phyloP scores from a whole-genome alignment of 2,888 invertebrate species.

The Heliconius cydno region DNA sequence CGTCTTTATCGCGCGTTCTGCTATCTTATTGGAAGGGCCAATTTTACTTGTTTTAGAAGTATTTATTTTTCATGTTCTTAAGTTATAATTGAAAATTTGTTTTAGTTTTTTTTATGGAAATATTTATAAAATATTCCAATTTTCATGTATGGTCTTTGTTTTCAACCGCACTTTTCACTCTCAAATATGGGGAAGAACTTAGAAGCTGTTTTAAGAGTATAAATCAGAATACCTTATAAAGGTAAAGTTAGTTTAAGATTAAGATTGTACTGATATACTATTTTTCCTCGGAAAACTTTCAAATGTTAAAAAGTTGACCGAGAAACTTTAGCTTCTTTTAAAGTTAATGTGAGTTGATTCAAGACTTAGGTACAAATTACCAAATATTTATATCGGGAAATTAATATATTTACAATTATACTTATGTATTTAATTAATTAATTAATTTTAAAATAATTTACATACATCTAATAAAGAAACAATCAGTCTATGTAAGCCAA shows the following conservation, averaged over 20 bases:
- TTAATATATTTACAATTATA: too few relatives aligned
- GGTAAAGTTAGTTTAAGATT: too few relatives aligned
- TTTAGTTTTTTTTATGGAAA: background rate
- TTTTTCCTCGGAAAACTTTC: background rate
- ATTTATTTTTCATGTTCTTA: background rate
- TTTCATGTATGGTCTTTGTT: background rate
- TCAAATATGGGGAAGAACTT: too few relatives aligned
- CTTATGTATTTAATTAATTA: too few relatives aligned
- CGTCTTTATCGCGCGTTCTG: conserved; percentile 37
- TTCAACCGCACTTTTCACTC: too few relatives aligned
- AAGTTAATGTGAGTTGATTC: background rate
- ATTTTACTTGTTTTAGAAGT: conserved; percentile 13
- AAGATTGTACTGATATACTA: too few relatives aligned
- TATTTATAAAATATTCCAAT: background rate
- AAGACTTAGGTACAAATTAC: background rate
- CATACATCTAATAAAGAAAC: background rate
- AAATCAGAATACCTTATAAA: too few relatives aligned
- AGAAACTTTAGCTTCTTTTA: background rate
- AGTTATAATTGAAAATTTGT: background rate
- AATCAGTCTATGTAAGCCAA: background rate
- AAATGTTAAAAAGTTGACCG: background rate
- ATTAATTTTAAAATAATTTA: background rate
- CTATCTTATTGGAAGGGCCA: conserved; percentile 33
- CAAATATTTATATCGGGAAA: too few relatives aligned
- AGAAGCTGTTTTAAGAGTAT: too few relatives aligned